phyloP scores from a whole-genome alignment of 2,888 invertebrate species.

The Auanema sp. region DNA sequence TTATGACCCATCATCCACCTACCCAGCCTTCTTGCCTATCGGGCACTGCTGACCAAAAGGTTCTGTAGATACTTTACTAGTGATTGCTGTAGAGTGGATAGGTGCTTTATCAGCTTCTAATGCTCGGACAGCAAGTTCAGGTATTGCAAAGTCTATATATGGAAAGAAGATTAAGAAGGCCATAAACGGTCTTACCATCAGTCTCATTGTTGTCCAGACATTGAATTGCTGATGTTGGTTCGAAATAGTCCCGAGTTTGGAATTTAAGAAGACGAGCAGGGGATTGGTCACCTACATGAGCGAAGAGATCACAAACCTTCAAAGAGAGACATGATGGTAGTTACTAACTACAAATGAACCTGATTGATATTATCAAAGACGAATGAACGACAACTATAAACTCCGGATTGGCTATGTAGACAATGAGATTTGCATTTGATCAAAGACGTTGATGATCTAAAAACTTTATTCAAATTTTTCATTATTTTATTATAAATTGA shows the following conservation, averaged over 20 bases:
- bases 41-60: conserved; percentile 10
- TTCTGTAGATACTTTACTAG: neutral
- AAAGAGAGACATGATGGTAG: conserved; percentile 15
- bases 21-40: conserved; percentile 17
- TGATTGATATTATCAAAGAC: conserved; percentile 63
- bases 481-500: conserved; percentile 10
- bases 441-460: conserved; percentile 42
- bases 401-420: conserved; percentile 54
- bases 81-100: too few species aligned
- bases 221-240: conserved; percentile 50
- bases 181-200: neutral
- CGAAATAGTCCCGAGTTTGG: conserved; percentile 62
- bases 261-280: conserved; percentile 59
- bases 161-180: too few species aligned
- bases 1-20: neutral
- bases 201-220: conserved; percentile 23
- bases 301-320: conserved; percentile 63
- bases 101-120: too few species aligned
- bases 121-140: too few species aligned
- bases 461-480: conserved; percentile 2
- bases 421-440: conserved; percentile 60
- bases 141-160: too few species aligned
- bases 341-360: conserved; percentile 27
- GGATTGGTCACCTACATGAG: conserved; percentile 60
- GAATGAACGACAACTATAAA: conserved; percentile 62